Evolutionary conservation across 2,797 vertebrate genomes (phyloP), one percentile per base, ranked within the genome.

Genomic region (Pipistrellus kuhlii): DNA sequence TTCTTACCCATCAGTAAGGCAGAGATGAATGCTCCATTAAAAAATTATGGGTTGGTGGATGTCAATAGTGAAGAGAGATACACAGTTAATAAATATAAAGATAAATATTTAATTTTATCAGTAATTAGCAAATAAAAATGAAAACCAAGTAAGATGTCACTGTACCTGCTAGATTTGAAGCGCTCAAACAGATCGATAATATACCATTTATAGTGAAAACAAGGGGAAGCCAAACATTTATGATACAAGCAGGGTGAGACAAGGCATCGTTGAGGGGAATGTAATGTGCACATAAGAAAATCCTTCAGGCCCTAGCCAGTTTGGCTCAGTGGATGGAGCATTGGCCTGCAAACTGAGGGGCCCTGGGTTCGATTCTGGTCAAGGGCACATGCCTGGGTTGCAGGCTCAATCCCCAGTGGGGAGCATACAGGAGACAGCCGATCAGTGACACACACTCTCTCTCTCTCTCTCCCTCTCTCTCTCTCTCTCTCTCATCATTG

Each of bases 61-160:
- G 5, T 85, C 72, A 94, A 25, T 88, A 71, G 62, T 92, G 92
- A 90, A 89, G 27, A 90, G 69, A 76, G 11, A 35, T 77, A 55
- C 15, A 11, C 51, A 2, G 9, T 85, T 94, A 82, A 57, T 71
- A 81, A 94, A 23, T 78, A 44, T 17, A 82, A 72, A 30, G 64
- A 75, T 62, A 85, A 77, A 69, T 4, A 85, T n/a, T 77, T 32
- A 53, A 51, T 44, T 94, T 83, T 64, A 46, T 62, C 77, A 35
- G 5, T 57, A 86, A 93, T 46, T 59, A 88, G 30, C 46, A 77
- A 83, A 86, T 41, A 35, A 35, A 78, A 72, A 75, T 71, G 32
- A 73, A 77, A 93, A 53, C 27, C 84, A 76, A 81, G 18, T 57
- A 46, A 72, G 32, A 53, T 53, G 6, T 30, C 14, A 57, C 3